Evolutionary conservation across 2,113 vertebrate species (phyloP).

Genomic region (Mirounga angustirostris): DNA sequence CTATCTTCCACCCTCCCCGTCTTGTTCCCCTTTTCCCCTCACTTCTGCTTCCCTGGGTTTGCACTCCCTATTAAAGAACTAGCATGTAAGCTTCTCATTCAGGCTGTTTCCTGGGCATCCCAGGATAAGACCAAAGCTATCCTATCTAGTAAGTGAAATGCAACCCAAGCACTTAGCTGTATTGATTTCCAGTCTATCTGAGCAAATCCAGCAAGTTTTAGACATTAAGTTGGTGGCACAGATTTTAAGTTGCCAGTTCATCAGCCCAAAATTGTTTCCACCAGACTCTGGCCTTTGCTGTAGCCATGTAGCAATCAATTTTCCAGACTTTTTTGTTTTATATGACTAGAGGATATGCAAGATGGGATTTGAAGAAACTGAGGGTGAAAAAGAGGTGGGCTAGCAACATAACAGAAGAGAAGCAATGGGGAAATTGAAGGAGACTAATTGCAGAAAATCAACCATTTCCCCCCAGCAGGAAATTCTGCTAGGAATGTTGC

Average conservation of each 20-base stretch:
- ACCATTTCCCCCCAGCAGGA: constrained; percentile 40
- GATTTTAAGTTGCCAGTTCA: neutral
- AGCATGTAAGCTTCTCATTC: neutral
- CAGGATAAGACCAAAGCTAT: neutral
- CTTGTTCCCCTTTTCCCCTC: neutral
- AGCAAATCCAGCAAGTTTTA: neutral
- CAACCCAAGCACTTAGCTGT: neutral
- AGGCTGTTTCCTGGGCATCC: neutral
- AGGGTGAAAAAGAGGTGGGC: neutral
- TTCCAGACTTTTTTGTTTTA: neutral
- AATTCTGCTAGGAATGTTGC: neutral
- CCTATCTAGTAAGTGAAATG: neutral
- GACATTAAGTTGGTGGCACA: neutral
- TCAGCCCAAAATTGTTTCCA: neutral
- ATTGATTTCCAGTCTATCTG: neutral
- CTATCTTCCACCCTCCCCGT: neutral
- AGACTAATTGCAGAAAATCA: constrained; percentile 69
- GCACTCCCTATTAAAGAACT: neutral
- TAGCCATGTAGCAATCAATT: neutral
- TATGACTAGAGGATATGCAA: neutral
- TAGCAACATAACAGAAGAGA: neutral
- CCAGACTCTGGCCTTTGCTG: neutral
- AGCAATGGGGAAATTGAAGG: constrained; percentile 44
- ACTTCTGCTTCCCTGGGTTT: neutral
- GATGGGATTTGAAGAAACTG: neutral